Base-by-base conservation (phyloP, 1,140 invertebrate species). In the Lucilia cuprina region DNA sequence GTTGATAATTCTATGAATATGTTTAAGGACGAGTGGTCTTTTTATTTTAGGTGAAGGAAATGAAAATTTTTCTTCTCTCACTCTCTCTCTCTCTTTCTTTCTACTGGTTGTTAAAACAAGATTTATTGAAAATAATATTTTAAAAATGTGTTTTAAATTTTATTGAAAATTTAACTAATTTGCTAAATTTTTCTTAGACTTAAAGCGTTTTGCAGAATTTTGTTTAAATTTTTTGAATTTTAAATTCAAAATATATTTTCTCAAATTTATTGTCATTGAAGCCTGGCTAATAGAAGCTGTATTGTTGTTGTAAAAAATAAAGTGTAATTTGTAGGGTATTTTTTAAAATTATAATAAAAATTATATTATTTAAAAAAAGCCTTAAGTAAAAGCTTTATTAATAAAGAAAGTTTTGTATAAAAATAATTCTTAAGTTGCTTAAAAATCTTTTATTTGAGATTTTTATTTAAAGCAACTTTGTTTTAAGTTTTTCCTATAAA, bases 61-160 rank as follows among this genome's bases (percentile, higher is more conserved):
- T 80, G 77, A 41, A 50, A 80, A 80, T 80, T 80, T 80, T 80
- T 50, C 41, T 50, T 80, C 77, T 80, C 77, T 49, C 77, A 49
- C 77, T 50, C 77, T 80, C 77, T 80, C 77, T 80, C 41, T 78
- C 35, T 77, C 10, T 75, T 25, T 75, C 25, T 74, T 34, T 25
- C 34, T 78, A 55, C 17, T 55, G 50, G 50, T 41, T 41, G 5
- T 55, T 55, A 55, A 55, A 55, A 13, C 13, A 55, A 55, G 50
- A 55, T n/a, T 55, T 55, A 12, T 80, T 80, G 21, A 13, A 49
- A 80, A 78, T 60, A 70, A 70, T 70, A 55, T 50, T 80, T 80
- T 80, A 2, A 21, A 49, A 49, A 80, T 21, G 19, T 80, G 13
- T 50, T 80, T 47, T 49, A 21, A 49, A 47, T 78, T n/a, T 80